Conservation (phyloP, 2,797 vertebrate genomes). For the Onychomys arenicola region DNA sequence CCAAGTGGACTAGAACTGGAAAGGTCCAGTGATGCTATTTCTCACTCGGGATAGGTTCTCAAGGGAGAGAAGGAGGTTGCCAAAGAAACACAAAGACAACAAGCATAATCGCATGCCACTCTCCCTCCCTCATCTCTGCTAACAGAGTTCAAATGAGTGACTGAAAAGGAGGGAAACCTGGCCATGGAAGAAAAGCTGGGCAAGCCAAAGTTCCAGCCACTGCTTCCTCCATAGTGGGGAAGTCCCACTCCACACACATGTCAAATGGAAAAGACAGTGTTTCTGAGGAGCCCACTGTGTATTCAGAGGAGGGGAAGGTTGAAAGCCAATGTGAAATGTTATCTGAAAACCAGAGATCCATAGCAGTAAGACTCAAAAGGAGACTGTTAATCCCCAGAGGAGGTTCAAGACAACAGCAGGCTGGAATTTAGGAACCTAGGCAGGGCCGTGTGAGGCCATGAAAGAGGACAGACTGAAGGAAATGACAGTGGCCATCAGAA, state of each 20-base stretch:
- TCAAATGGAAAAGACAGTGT: conserved; percentile 52
- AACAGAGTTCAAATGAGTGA: conserved; percentile 60
- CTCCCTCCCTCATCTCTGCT: not conserved
- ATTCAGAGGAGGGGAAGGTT: conserved; percentile 46
- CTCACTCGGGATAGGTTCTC: conserved; percentile 43
- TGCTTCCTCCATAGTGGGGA: conserved; percentile 38
- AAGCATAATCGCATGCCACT: not conserved
- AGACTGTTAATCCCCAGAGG: not conserved
- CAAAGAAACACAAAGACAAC: conserved; percentile 54
- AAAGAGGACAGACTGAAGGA: conserved; percentile 69
- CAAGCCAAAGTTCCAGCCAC: conserved; percentile 40
- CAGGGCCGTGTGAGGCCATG: conserved; percentile 14
- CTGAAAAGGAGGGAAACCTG: conserved; percentile 44
- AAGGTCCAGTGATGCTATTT: conserved; percentile 53
- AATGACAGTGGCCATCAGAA: conserved; percentile 72
- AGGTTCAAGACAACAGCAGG: conserved; percentile 39
- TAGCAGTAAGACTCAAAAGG: conserved; percentile 16
- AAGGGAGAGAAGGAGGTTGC: conserved; percentile 39
- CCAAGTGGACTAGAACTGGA: conserved; percentile 3
- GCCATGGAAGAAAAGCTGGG: not conserved
- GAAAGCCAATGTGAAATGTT: conserved; percentile 64
- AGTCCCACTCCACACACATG: not conserved
- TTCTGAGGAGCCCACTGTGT: conserved; percentile 67
- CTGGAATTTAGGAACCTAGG: not conserved
- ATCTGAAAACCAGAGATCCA: conserved; percentile 33